phyloP scores from a whole-genome alignment of 2,113 vertebrate genomes.

The Thamnophis sirtalis region DNA sequence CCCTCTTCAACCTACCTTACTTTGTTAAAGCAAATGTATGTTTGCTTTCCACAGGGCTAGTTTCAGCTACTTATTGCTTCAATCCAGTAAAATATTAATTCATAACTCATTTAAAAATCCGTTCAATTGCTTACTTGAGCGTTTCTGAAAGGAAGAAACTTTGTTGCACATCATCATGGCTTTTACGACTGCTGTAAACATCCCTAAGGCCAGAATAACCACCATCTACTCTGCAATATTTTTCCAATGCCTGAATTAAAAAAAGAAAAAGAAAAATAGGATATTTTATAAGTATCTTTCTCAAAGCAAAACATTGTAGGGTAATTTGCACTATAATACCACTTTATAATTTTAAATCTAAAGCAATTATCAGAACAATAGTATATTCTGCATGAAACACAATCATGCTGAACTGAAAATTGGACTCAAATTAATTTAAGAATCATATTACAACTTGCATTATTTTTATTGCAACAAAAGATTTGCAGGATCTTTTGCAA shows the following conservation, averaged over 20 bases:
- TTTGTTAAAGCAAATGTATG: background rate
- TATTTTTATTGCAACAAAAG: background rate
- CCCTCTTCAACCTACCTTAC: background rate
- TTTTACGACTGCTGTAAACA: constrained; percentile 81
- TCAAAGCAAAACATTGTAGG: background rate
- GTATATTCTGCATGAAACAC: background rate
- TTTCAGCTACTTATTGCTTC: background rate
- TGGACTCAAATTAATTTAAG: background rate
- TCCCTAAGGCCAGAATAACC: constrained; percentile 93
- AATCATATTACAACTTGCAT: background rate
- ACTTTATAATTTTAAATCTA: background rate
- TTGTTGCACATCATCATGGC: constrained; percentile 92
- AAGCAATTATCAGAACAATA: background rate
- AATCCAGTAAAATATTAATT: background rate
- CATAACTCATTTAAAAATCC: background rate
- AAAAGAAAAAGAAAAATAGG: background rate
- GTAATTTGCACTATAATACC: background rate
- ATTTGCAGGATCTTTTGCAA: no score
- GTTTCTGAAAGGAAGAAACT: constrained; percentile 97
- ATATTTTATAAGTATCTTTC: background rate
- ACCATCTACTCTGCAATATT: constrained; percentile 84
- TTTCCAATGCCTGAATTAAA: constrained; percentile 83
- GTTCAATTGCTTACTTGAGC: constrained; percentile 83
- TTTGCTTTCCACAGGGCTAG: background rate
- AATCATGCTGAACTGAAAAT: background rate